These are phyloP conservation scores for Marmota flaviventris DNA, from an alignment of 2,113 vertebrate genomes.

Conservation along the genomic window DNA sequence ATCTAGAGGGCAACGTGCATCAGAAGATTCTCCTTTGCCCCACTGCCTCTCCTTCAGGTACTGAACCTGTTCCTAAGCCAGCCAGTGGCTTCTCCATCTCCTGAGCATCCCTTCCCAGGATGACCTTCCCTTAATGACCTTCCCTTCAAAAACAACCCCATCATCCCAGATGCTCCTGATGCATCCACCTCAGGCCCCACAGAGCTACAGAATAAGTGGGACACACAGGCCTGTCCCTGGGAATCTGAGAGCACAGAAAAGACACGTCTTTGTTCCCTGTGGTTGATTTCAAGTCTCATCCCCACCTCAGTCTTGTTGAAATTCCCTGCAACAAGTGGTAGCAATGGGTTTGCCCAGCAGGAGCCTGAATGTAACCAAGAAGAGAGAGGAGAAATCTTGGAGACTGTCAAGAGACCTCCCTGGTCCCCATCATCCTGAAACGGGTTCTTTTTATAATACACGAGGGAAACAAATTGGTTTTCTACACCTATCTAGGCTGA, in stretches of 20 bases:
- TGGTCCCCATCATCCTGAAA: background rate
- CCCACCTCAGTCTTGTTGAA: slow-evolving; percentile 29
- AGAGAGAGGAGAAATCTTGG: background rate
- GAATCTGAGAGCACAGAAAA: background rate
- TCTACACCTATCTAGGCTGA: background rate
- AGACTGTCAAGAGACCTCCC: slow-evolving; percentile 58
- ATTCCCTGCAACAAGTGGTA: slow-evolving; percentile 60
- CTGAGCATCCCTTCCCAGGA: background rate
- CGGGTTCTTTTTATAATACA: slow-evolving; percentile 41
- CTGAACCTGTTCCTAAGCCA: background rate
- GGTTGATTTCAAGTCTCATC: background rate
- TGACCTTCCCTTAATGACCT: background rate
- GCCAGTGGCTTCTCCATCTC: background rate
- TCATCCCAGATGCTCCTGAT: background rate
- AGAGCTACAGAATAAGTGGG: background rate
- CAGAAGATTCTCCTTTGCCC: background rate
- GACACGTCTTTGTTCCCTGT: background rate
- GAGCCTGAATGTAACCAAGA: slow-evolving; percentile 16
- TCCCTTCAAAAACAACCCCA: background rate
- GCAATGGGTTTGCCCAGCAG: slow-evolving; percentile 54
- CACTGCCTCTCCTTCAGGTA: background rate
- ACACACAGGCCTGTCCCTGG: background rate
- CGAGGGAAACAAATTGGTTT: slow-evolving; percentile 41
- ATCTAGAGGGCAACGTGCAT: background rate
- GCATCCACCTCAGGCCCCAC: too few species aligned